A percentile compares a stretch with the other conserved stretches of the same genome.
Evolutionary conservation across 2,888 invertebrate species (phyloP).

Genomic region (Trissolcus brochymenae): DNA sequence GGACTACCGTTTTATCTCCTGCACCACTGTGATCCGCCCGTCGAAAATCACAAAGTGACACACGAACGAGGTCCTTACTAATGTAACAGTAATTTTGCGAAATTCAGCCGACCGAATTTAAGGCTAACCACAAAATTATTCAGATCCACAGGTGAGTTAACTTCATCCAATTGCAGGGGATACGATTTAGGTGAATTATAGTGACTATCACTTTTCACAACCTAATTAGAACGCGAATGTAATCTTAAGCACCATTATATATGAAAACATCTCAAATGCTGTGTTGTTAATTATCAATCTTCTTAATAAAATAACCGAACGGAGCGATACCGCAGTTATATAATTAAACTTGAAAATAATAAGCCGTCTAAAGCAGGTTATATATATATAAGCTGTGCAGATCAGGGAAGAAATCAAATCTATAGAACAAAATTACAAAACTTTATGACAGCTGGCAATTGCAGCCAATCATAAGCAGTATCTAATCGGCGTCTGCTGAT

Average conservation of each 20-base stretch:
- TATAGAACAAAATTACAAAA: conserved; percentile 28
- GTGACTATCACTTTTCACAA: conserved; percentile 37
- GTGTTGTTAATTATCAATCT: conserved; percentile 29
- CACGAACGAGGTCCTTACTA: conserved; percentile 14
- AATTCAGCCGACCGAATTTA: conserved; percentile 39
- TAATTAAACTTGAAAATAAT: conserved; percentile 27
- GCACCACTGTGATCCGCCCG: background rate
- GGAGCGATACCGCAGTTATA: background rate
- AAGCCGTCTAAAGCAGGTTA: too few relatives aligned
- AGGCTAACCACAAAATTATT: conserved; percentile 50
- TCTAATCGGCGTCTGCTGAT: conserved; percentile 30
- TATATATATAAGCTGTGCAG: too few relatives aligned
- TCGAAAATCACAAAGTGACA: conserved; percentile 6
- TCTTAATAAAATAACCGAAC: conserved; percentile 23
- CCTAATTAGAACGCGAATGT: conserved; percentile 35
- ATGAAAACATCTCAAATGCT: conserved; percentile 9
- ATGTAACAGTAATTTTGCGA: conserved; percentile 40
- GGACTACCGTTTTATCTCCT: background rate
- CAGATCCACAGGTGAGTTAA: conserved; percentile 45
- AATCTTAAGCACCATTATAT: conserved; percentile 26
- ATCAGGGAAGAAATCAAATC: background rate
- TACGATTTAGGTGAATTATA: conserved; percentile 31
- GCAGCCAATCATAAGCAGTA: conserved; percentile 10
- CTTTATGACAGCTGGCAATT: conserved; percentile 23
- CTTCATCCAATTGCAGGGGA: conserved; percentile 27